Percentiles rank a stretch among this genome's conserved stretches.
phyloP scores from a whole-genome alignment of 2,797 vertebrate genomes.

The Parauchenoglanis punctatus region DNA sequence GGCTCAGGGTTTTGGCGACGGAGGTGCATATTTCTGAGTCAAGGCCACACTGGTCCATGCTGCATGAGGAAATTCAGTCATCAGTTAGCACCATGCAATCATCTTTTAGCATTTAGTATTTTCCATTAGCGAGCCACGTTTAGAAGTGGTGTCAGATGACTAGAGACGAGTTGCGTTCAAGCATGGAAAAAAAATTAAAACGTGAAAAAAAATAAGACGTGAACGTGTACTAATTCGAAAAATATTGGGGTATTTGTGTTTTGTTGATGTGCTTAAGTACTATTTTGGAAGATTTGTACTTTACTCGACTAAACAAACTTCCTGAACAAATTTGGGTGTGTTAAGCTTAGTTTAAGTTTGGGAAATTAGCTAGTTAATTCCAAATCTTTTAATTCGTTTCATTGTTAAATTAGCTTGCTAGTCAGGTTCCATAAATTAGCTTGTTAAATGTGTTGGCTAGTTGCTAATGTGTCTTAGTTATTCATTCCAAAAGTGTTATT shows the following conservation, averaged over 20 bases:
- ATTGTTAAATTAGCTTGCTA: not conserved
- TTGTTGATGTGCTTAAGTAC: not conserved
- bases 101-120: not conserved
- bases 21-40: constrained; percentile 19
- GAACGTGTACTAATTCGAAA: too few species aligned
- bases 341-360: not conserved
- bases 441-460: not conserved
- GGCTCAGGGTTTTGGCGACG: constrained; percentile 13
- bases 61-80: constrained; percentile 3
- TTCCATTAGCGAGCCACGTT: not conserved
- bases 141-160: not conserved
- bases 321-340: too few species aligned
- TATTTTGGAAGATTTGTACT: not conserved
- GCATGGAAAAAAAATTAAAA: too few species aligned
- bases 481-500: not conserved
- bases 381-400: not conserved
- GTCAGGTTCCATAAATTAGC: not conserved
- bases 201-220: too few species aligned
- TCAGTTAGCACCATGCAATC: not conserved
- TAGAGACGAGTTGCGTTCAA: not conserved
- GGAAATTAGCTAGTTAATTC: not conserved
- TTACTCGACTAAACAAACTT: not conserved
- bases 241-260: not conserved
- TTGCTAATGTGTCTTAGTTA: not conserved
- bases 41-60: constrained; percentile 38